Base-by-base conservation (phyloP, 2,888 invertebrate genomes). In the Lathronympha strigana region DNA sequence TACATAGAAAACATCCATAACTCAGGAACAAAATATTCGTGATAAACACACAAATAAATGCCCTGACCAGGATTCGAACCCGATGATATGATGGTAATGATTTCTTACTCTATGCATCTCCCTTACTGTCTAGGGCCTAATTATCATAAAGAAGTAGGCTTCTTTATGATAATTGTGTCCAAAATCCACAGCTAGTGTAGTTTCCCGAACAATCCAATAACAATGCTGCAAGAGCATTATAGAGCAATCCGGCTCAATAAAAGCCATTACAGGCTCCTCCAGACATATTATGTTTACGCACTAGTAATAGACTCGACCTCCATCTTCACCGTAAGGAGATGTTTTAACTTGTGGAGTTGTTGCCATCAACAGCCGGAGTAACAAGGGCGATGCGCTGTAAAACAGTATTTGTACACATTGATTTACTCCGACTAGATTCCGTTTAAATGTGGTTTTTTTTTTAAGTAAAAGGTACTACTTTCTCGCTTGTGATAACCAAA, bases 251-350 rank as follows among this genome's bases (percentile, higher is more conserved):
- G 13, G 13, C 11, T 45, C 45, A 21, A 45, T 45, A 45, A 45
- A 45, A 45, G 4, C 45, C 13, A 21, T 45, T 13, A 55, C 25
- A 55, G 11, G 40, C 25, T 43, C 43, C n/a, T n/a, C n/a, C n/a
- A n/a, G n/a, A 51, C 25, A 21, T 25, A 17, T 49, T 50, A 28
- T 61, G 61, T 61, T 50, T 61, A 51, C 40, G 60, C 28, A 40
- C 25, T 31, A 21, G 21, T 53, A 33, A 61, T 33, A 50, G 19
- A 8, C 61, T 43, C 13, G n/a, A 8, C 17, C 50, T 43, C 43
- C 43, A 43, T n/a, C 21, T 53, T 53, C 31, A 36, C 25, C 17
- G 19, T 23, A 49, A 51, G 43, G 15, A 58, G 28, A 40, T 51
- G 61, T 21, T 15, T 60, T n/a, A n/a, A n/a, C n/a, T 11, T 50